Base-by-base conservation (phyloP, 2,113 vertebrate species). In the Diglossa brunneiventris region DNA sequence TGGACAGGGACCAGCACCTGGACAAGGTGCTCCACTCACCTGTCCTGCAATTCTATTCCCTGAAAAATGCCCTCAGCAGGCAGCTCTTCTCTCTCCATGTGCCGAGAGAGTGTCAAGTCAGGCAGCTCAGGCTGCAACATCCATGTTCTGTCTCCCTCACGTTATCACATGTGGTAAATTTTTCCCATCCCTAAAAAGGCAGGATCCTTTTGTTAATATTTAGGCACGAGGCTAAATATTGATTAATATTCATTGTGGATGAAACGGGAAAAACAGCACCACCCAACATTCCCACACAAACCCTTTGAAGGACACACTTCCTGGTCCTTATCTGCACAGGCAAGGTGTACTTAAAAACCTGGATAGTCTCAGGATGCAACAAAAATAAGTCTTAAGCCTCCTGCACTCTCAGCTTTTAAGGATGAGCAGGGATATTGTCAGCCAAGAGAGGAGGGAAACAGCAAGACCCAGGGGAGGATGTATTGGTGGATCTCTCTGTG, bases 261-360 rank as follows among this genome's bases (percentile, higher is more conserved):
- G n/a, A 17, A 69, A 44, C 3, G 5, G 18, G 18, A 30, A 44
- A 69, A 81, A 52, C 3, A 3, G 27, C 2, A 9, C 7, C 1
- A 1, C 10, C 13, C 44, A 46, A 31, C 31, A 69, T 7, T 10
- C 31, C 50, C 15, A 28, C 26, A 26, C 0, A 0, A 64, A 47
- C 13, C 31, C 42, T 55, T 59, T 24, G 44, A 52, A 86, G 67
- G 30, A 64, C 19, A 7, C 1, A 0, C 4, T 87, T 33, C 44
- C 12, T 84, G 41, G 17, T 42, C 53, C 30, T 63, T 73, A 63
- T 31, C 35, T 37, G 73, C n/a, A 23, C 22, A 14, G 42, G 21
- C 58, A 35, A 35, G n/a, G 31, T 17, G 4, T 16, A 33, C 23
- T 66, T 37, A 27, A 27, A 49, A 80, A 68, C 15, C 59, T 44